Conservation (phyloP, 1,140 invertebrate genomes). For the Tetramorium parvispinum region DNA sequence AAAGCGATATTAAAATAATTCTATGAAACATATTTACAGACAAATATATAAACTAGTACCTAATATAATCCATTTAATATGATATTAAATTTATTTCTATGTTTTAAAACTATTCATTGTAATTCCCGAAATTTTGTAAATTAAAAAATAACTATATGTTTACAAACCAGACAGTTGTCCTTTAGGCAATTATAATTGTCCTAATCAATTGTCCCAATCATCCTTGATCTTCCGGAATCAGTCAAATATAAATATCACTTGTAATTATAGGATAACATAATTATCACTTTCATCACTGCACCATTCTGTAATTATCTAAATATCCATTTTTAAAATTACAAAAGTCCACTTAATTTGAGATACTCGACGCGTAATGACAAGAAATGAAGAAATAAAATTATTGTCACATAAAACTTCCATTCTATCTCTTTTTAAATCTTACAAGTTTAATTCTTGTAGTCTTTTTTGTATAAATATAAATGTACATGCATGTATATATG, state of each 20-base stretch:
- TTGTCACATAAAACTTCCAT: neutral
- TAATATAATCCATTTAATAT: constrained; percentile 5
- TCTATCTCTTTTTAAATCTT: neutral
- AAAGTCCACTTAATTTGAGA: neutral
- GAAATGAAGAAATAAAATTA: neutral
- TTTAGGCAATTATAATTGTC: constrained; percentile 6
- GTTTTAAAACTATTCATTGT: neutral
- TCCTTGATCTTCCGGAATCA: too few relatives aligned
- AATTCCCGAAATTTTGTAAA: neutral
- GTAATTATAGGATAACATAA: neutral
- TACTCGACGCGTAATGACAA: neutral
- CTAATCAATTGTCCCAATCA: too few relatives aligned
- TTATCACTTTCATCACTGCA: neutral
- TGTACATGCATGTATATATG: neutral
- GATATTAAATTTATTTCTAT: neutral
- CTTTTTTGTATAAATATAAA: neutral
- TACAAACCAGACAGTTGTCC: constrained; percentile 11
- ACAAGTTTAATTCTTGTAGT: neutral
- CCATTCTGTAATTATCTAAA: neutral
- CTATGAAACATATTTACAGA: neutral
- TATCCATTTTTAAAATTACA: neutral
- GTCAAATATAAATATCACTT: neutral
- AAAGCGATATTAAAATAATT: neutral
- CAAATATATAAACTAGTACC: neutral
- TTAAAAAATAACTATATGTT: neutral